Evolutionary conservation across 2,888 invertebrate species (phyloP).

Genomic region (Drosophila austrosaltans): DNA sequence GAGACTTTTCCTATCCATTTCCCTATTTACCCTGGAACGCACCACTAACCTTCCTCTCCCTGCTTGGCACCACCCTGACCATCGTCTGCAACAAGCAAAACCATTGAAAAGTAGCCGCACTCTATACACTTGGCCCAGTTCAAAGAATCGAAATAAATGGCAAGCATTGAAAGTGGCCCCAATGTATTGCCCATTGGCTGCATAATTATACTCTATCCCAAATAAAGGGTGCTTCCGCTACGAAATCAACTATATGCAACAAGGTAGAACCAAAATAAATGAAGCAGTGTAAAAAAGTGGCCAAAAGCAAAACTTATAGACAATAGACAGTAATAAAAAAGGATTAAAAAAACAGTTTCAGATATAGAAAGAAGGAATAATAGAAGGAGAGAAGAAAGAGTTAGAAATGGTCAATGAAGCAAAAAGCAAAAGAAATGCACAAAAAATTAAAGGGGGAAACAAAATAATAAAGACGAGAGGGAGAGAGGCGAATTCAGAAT

Average conservation of each 20-base stretch:
- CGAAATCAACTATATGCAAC: neutral
- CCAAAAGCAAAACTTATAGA: neutral
- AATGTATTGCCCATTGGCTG: slow-evolving; percentile 37
- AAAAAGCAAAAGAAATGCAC: too few relatives aligned
- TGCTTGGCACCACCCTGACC: neutral
- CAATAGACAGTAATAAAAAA: too few relatives aligned
- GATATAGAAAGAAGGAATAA: too few relatives aligned
- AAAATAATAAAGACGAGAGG: neutral
- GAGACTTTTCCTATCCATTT: slow-evolving; percentile 24
- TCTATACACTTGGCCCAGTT: slow-evolving; percentile 44
- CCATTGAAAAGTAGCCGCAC: slow-evolving; percentile 19
- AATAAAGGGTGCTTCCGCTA: neutral
- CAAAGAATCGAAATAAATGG: slow-evolving; percentile 11
- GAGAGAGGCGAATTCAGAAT: neutral
- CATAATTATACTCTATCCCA: slow-evolving; percentile 34
- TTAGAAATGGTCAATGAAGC: too few relatives aligned
- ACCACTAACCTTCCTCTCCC: slow-evolving; percentile 12
- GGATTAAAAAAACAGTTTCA: too few relatives aligned
- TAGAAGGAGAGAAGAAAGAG: too few relatives aligned
- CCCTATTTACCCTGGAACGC: slow-evolving; percentile 13
- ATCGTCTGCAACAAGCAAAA: neutral
- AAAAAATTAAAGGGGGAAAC: too few relatives aligned
- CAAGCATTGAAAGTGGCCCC: slow-evolving; percentile 48
- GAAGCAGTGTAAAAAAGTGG: neutral
- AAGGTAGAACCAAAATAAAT: neutral